Evolutionary conservation across 1,140 invertebrate species (phyloP), one percentile per base, ranked within the genome.

Genomic region (Sesamia nonagrioides): DNA sequence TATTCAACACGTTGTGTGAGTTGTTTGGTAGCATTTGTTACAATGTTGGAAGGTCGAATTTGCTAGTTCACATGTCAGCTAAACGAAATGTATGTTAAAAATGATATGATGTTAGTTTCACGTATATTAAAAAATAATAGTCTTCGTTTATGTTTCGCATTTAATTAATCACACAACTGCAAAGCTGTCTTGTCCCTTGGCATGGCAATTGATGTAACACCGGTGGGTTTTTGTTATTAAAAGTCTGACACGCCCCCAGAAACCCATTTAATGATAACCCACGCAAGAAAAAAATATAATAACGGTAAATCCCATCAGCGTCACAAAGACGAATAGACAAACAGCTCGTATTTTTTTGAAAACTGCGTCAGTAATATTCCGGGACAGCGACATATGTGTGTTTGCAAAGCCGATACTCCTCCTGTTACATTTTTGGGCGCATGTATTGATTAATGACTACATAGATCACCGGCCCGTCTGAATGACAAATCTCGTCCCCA

Each of bases 1-100:
- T 69, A 35, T 56, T 48, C 50, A 58, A 77, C 11, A 75, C 50
- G 33, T 76, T 80, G 58, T 73, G 27, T 68, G 78, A 79, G 58
- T 60, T 37, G 42, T 76, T 40, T 76, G 33, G 40, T 17, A n/a
- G 18, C 21, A 73, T 74, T 74, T 56, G 60, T 74, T 60, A 72
- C 42, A 40, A 63, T 6, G 56, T 73, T 21, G 66, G 21, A 60
- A 50, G 40, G 54, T 61, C 68, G 45, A 48, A 72, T 58, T 52
- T 52, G 40, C 37, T 56, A 56, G 63, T 61, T 68, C 1, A 37
- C 21, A 27, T 48, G 45, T n/a, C 18, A 42, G 33, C 52, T n/a
- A 73, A 73, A 52, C 21, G n/a, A 15, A 48, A 68, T 52, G 42
- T 27, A 52, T 76, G 35, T 74, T 40, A 45, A 27, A 63, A 3